Base-by-base conservation (phyloP, 2,797 vertebrate species). In the Microctenopoma steveboyesi region DNA sequence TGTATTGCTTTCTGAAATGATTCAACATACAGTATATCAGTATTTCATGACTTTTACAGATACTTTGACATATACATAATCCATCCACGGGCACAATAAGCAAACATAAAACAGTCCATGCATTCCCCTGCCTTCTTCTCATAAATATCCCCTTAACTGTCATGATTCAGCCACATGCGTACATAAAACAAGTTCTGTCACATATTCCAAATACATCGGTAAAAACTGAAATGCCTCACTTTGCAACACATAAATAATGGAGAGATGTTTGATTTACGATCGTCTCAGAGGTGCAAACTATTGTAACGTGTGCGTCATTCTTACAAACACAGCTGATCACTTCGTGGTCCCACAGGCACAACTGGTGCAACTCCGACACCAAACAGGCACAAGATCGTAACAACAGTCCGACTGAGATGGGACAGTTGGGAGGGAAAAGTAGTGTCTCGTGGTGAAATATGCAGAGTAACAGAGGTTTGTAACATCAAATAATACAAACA, bases 291-390 rank as follows among this genome's bases (percentile, higher is more conserved):
- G 86, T 89, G 83, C 82, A 85, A 87, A 86, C 60, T 74, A 86
- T 46, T 73, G 69, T 74, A 85, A 88, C 18, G 27, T 40, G 72
- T 48, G 22, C 22, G 62, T 66, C 30, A 2, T 66, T 60, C 54
- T 59, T 27, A 61, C 62, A 78, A 74, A 79, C 53, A 61, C 60
- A 70, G 65, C 57, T 4, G 25, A 74, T 79, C 57, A 37, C 57
- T 74, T 79, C 70, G 2, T 79, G 76, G 70, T 86, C 83, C 83
- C 78, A 54, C 79, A 86, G 86, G 86, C 88, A 90, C 85, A 81
- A 69, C 74, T 80, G 66, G 78, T 66, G 78, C 47, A 46, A 68
- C 70, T 74, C 65, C 50, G 67, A 84, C 77, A 61, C 55, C 47
- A 64, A 76, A 85, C 71, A 81, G 79, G 72, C 78, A 83, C 83